Conservation (phyloP, 2,113 vertebrate genomes). For the Sceloporus undulatus region DNA sequence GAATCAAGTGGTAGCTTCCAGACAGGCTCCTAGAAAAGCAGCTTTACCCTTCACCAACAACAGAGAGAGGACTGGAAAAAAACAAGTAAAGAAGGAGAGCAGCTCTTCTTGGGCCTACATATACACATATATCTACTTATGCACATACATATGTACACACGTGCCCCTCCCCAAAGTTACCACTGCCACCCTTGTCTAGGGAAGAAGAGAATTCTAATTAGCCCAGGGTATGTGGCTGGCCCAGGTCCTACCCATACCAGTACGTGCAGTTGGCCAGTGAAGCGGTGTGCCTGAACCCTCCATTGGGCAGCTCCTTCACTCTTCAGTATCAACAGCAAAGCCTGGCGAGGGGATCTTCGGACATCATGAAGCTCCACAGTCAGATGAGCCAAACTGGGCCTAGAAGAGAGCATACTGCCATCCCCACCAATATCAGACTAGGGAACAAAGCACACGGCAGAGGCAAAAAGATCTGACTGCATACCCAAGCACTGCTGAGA, state of each 20-base stretch:
- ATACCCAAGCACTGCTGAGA: too few species aligned
- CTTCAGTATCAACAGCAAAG: conserved; percentile 78
- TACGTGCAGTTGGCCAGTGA: conserved; percentile 66
- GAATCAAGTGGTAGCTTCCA: not conserved
- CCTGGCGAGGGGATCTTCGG: conserved; percentile 12
- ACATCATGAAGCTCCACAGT: conserved; percentile 28
- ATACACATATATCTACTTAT: not conserved
- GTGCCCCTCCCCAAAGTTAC: not conserved
- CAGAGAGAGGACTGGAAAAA: too few species aligned
- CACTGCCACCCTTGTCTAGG: not conserved
- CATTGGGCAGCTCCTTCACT: conserved; percentile 78
- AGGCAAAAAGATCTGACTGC: not conserved
- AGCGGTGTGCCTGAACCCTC: conserved; percentile 68
- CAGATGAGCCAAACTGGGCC: conserved; percentile 2
- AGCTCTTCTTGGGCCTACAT: not conserved
- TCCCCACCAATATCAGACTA: conserved; percentile 30
- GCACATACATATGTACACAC: not conserved
- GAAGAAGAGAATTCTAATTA: too few species aligned
- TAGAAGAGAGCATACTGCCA: conserved; percentile 21
- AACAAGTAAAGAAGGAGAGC: too few species aligned
- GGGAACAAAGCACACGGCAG: not conserved
- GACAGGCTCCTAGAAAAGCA: not conserved
- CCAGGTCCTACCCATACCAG: conserved; percentile 45
- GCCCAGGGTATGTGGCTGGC: not conserved
- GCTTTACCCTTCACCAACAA: not conserved